Evolutionary conservation across 2,113 vertebrate species (phyloP), one percentile per base, ranked within the genome.

Genomic region (Callocephalon fimbriatum): DNA sequence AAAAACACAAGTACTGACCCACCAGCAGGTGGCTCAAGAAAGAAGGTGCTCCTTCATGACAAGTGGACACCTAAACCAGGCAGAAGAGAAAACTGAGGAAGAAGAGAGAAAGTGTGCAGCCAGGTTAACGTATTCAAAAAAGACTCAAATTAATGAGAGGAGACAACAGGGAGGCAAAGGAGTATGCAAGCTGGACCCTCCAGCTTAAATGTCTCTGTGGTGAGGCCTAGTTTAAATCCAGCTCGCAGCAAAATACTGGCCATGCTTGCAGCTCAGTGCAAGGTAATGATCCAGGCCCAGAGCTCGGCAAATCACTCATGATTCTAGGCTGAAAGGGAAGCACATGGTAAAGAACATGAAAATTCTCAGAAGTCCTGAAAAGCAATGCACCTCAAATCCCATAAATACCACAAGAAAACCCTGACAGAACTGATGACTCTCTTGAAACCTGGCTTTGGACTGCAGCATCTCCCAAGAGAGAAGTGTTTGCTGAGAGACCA

Each of bases 271-370:
- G 86, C 50, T 71, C 29, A 27, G 50, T 9, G 18, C 53, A 20
- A 2, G 0, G 35, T 5, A 1, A 25, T 6, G 18, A 29, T 6
- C 48, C n/a, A 32, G 26, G 15, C 10, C 25, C 61, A 16, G 40
- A 42, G 26, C 56, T 67, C 1, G 0, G 71, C 2, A 0, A 47
- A 70, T 32, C 21, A 0, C 12, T 53, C 21, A 0, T 1, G 6
- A 63, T 83, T 53, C 44, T 15, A 27, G 42, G 38, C 42, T 31
- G 25, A 51, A 66, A 62, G 17, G 40, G 48, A 62, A 81, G 37
- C 26, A 29, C 2, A 1, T 1, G 44, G 9, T 5, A 20, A 61
- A 15, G 29, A 38, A 38, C 0, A 3, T 12, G 18, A 19, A 62
- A 37, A 44, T 9, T 31, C 51, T 38, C 48, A 19, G 26, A 26